Percentiles rank a stretch among this genome's conserved stretches.
phyloP scores from a whole-genome alignment of 2,113 vertebrate species.

The Zootoca vivipara region DNA sequence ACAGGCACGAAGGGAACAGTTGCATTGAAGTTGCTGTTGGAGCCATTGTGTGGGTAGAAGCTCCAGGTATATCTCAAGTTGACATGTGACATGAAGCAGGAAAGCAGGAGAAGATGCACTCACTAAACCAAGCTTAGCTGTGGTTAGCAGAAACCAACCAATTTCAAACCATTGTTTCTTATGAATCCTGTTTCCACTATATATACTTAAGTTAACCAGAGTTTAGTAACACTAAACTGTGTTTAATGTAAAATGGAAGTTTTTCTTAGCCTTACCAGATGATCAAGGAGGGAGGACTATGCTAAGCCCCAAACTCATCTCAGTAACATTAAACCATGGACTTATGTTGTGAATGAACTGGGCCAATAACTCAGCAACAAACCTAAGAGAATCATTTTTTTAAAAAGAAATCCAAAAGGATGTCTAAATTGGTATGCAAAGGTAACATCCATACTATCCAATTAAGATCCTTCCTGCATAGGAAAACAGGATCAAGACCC shows the following conservation, averaged over 20 bases:
- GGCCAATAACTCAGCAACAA: neutral
- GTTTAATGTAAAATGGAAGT: neutral
- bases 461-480: conserved; percentile 12
- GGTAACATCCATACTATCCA: conserved; percentile 26
- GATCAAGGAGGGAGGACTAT: neutral
- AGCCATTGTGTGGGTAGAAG: neutral
- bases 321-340: no score
- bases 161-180: neutral
- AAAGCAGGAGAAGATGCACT: neutral
- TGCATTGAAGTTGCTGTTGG: no score
- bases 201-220: neutral
- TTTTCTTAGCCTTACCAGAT: no score
- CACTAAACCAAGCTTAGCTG: neutral
- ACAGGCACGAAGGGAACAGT: no score
- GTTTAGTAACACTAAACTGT: neutral
- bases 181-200: neutral
- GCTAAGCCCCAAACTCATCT: no score
- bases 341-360: neutral
- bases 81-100: neutral
- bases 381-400: neutral
- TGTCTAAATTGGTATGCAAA: neutral
- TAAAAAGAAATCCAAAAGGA: neutral
- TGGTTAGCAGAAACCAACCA: neutral
- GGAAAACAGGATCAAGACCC: conserved; percentile 10
- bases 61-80: neutral